Base-by-base conservation (phyloP, 1,140 invertebrate species). In the Drosophila persimilis region DNA sequence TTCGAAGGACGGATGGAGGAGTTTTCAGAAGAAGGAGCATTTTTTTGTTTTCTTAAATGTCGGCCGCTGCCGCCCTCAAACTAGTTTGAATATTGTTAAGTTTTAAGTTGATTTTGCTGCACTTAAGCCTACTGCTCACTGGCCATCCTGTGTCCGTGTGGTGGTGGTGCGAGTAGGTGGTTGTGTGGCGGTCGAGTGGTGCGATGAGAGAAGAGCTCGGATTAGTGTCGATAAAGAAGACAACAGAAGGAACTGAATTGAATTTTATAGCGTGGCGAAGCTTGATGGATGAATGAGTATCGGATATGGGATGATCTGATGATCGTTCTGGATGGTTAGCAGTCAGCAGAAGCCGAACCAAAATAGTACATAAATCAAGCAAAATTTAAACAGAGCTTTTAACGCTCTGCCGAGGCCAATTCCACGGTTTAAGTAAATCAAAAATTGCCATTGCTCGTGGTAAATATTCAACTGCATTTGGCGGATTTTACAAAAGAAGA, bases 391-490 rank as follows among this genome's bases (percentile, higher is more conserved):
- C 31, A 41, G 67, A 43, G 51, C 47, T 13, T 3, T 6, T n/a
- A 6, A 62, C 31, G 44, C 57, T 56, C 58, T 55, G 51, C 50
- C 63, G 67, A 81, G 56, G 73, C 78, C 67, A 77, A 83, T 69
- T 69, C 24, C 57, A 54, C 51, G 13, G 29, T 17, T 54, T 51
- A 29, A 58, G 26, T 15, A 64, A 80, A 76, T 76, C 15, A 54
- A 85, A 85, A 65, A 51, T 45, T 59, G 6, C 54, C 51, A 43
- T 48, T 66, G 60, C 57, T 60, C 29, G 48, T 76, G 55, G 62
- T 80, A 75, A 79, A 66, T 66, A 83, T 75, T 56, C 29, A 81
- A 74, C 74, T 78, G 80, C 80, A 78, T 74, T 83, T 78, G 54
- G 70, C 79, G 75, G 63, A 78, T 60, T 61, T 66, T 62, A 78